Conservation (phyloP, 2,113 vertebrate species). For the Antechinus flavipes region DNA sequence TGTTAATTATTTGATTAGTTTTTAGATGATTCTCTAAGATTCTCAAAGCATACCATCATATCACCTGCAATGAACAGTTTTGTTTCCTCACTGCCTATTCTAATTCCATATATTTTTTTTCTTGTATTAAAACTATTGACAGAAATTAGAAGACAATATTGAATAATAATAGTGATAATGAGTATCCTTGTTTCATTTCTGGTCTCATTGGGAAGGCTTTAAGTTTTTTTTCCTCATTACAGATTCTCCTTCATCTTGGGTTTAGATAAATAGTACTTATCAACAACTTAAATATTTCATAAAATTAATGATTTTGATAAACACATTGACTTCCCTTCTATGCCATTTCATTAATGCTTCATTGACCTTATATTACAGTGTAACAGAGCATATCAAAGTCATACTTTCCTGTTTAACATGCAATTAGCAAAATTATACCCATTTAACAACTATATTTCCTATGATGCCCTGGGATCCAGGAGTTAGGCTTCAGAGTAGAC, state of each 20-base stretch:
- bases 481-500: neutral
- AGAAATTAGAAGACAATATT: neutral
- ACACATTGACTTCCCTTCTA: neutral
- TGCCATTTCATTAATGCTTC: conserved; percentile 13
- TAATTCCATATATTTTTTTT: neutral
- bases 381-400: neutral
- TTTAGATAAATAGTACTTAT: neutral
- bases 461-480: neutral
- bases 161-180: neutral
- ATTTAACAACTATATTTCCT: neutral
- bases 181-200: neutral
- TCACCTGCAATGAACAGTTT: neutral
- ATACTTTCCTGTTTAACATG: neutral
- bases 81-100: neutral
- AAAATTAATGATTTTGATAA: conserved; percentile 39
- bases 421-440: neutral
- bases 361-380: conserved; percentile 13
- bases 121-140: neutral
- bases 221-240: neutral
- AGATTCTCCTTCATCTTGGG: neutral
- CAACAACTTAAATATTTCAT: conserved; percentile 51
- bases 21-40: neutral
- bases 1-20: neutral
- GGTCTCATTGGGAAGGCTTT: neutral
- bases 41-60: neutral